A percentile compares a stretch with the other conserved stretches of the same genome.
Conservation (phyloP, 2,797 vertebrate genomes). For the Chaetodon trifasciatus region DNA sequence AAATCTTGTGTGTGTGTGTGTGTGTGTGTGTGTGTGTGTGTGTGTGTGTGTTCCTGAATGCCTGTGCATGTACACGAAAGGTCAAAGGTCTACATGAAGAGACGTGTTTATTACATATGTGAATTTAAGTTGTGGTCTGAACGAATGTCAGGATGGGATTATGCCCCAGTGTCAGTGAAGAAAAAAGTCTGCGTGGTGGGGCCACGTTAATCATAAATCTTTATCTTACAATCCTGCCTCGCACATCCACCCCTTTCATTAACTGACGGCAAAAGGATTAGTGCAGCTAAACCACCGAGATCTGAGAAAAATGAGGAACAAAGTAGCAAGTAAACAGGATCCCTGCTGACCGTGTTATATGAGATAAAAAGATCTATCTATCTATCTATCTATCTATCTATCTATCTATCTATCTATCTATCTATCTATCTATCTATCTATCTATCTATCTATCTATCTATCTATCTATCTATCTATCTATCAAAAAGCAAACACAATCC, state of each 20-base stretch:
- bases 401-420: not conserved
- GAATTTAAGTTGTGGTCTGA: constrained; percentile 48
- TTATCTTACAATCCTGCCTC: constrained; percentile 83
- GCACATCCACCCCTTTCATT: constrained; percentile 79
- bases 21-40: too few relatives aligned
- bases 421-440: constrained; percentile 1
- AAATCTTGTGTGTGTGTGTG: not conserved
- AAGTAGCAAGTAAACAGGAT: constrained; percentile 44
- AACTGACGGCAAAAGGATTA: constrained; percentile 82
- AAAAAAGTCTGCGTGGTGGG: constrained; percentile 69
- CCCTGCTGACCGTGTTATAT: not conserved
- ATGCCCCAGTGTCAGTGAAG: constrained; percentile 69
- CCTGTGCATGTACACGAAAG: constrained; percentile 3
- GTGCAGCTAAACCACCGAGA: constrained; percentile 70
- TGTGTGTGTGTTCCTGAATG: not conserved
- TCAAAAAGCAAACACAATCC: constrained; percentile 21
- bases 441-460: not conserved
- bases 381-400: constrained; percentile 25
- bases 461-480: constrained; percentile 23
- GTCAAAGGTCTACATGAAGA: constrained; percentile 15
- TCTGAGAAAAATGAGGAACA: constrained; percentile 64
- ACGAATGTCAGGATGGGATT: constrained; percentile 75
- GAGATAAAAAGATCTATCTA: not conserved
- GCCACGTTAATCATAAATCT: constrained; percentile 86
- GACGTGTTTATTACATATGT: constrained; percentile 16